Evolutionary conservation across 2,113 vertebrate species (phyloP), one percentile per base, ranked within the genome.

Genomic region (Embiotoca jacksoni): DNA sequence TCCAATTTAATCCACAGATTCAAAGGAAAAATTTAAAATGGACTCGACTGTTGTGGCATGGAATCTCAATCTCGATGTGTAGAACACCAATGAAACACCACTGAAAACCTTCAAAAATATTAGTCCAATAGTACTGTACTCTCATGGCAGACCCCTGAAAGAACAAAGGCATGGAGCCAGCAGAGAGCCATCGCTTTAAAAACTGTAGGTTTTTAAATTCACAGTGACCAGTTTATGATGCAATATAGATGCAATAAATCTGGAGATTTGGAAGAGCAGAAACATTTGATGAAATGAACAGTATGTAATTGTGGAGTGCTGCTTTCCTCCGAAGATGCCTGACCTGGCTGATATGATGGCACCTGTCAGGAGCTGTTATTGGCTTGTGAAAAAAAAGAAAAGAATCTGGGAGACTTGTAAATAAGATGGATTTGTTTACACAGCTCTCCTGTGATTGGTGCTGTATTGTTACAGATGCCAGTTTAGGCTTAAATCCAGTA

Each of bases 401-500:
- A 44, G 13, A 13, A 9, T 11, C 13, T 3, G 33, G 7, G 33
- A 9, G 15, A 37, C 56, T 57, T 72, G 75, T 53, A 82, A 82
- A 69, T 58, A 57, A 82, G 74, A 86, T 82, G 7, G 49, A 87
- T 85, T 71, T 88, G 61, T 84, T 81, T 76, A 75, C 79, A 52
- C 53, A 60, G 52, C 70, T 47, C 70, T 47, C 33, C 53, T 76
- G 35, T 74, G 81, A 80, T 75, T 76, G 75, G 33, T 11, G 32
- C 39, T 52, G 67, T 72, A 75, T 83, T 81, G 66, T 67, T 73
- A 77, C 56, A 78, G 84, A 77, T 83, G 23, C 55, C 74, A 83
- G 49, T 84, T 81, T 49, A 85, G 86, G 82, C 78, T 68, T 68
- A 70, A 88, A 80, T 84, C 81, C 85, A 82, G 72, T 72, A 75